A percentile compares a stretch with the other conserved stretches of the same genome.
Conservation (phyloP, 2,888 invertebrate genomes). For the Andrena dorsata region DNA sequence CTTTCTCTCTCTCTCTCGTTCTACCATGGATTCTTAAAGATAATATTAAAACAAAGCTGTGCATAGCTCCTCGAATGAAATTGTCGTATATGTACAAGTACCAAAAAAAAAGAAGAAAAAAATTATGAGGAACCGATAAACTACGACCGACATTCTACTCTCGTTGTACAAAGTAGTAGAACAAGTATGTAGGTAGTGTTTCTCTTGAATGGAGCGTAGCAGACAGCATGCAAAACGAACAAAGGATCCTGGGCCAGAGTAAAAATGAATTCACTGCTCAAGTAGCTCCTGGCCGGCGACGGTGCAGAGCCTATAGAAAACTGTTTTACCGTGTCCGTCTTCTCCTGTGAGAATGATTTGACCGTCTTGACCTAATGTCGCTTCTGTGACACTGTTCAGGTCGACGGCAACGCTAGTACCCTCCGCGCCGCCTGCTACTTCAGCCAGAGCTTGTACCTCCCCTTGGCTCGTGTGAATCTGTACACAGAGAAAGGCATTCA, state of each 20-base stretch:
- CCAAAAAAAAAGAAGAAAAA: slow-evolving; percentile 60
- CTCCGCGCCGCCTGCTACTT: slow-evolving; percentile 89
- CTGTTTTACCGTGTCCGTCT: slow-evolving; percentile 93
- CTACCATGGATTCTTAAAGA: slow-evolving; percentile 78
- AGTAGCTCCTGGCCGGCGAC: slow-evolving; percentile 85
- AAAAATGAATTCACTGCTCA: slow-evolving; percentile 82
- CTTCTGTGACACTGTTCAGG: slow-evolving; percentile 95
- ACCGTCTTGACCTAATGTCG: slow-evolving; percentile 95
- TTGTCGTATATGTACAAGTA: slow-evolving; percentile 75
- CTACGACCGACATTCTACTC: slow-evolving; percentile 75
- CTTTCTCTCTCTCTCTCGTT: background rate
- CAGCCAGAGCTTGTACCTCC: slow-evolving; percentile 90
- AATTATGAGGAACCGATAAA: slow-evolving; percentile 38
- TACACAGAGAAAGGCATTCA: slow-evolving; percentile 12
- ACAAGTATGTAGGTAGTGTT: slow-evolving; percentile 72
- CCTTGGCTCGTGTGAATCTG: slow-evolving; percentile 86
- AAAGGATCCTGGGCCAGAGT: slow-evolving; percentile 73
- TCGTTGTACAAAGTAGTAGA: slow-evolving; percentile 75
- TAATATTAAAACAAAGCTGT: slow-evolving; percentile 70
- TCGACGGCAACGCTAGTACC: slow-evolving; percentile 92
- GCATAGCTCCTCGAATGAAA: slow-evolving; percentile 72
- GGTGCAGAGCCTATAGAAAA: slow-evolving; percentile 85
- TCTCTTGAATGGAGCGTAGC: slow-evolving; percentile 79
- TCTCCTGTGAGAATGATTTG: slow-evolving; percentile 98
- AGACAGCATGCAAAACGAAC: slow-evolving; percentile 82